Evolutionary conservation across 2,113 vertebrate genomes (phyloP), one percentile per base, ranked within the genome.

Genomic region (Xenus cinereus): DNA sequence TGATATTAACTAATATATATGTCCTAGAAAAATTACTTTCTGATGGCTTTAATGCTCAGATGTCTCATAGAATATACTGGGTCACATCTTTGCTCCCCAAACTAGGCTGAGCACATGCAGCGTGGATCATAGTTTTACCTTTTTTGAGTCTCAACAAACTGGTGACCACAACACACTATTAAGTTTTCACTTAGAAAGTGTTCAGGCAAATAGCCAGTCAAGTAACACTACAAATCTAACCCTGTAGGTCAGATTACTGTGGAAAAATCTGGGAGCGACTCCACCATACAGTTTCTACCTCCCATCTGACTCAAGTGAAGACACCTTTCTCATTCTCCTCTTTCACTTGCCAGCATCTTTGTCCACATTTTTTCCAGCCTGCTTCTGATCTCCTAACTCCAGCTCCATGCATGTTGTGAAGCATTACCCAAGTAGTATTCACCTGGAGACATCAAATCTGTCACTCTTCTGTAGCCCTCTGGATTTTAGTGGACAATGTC

Each of bases 111-210:
- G 4, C 4, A 43, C 7, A 14, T 27, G 4, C 13, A 24, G 10
- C 12, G 50, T 39, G n/a, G 23, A 35, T 41, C 3, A 46, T 4
- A 80, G 28, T 60, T 86, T 57, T 67, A 12, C 8, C 12, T 16
- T 43, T 75, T 18, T 43, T 35, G 22, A 5, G 6, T 33, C 5
- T 75, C 46, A 53, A 26, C 18, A 53, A 79, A 54, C 14, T 30
- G 5, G 0, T 41, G 3, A 2, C 15, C 16, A 23, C 14, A n/a
- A 17, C 19, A 60, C 14, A 10, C 13, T 39, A 4, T 9, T 10
- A 35, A 69, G 2, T 82, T 71, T 72, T 14, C 30, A 33, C 12
- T 37, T 35, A n/a, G 33, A 46, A 54, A 15, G 2, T 37, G 14
- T 46, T 60, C 3, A 41, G 21, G 9, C 8, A 78, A 78, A 60